Conservation (phyloP, 1,140 invertebrate genomes). For the Drosophila obscura region DNA sequence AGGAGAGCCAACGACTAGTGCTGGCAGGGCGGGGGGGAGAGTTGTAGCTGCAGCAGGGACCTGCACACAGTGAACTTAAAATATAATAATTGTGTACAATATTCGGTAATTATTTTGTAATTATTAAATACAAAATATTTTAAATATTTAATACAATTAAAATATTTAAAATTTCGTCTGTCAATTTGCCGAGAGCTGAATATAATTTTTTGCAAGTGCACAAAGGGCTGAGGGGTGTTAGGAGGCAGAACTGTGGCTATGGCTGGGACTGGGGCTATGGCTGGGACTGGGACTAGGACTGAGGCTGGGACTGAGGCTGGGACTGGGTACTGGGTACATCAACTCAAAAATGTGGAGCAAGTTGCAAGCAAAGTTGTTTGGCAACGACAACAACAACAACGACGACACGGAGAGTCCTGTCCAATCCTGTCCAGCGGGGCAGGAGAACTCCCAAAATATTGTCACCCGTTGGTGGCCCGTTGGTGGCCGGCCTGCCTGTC, state of each 20-base stretch:
- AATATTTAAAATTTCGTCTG: too few species aligned
- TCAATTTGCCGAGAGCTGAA: too few species aligned
- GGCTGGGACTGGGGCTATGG: neutral
- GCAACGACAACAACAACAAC: slow-evolving; percentile 58
- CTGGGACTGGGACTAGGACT: too few species aligned
- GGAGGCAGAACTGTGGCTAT: neutral
- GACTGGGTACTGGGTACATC: neutral
- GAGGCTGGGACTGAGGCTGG: too few species aligned
- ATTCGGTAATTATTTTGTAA: too few species aligned
- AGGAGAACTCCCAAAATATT: slow-evolving; percentile 29
- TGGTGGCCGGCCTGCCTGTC: slow-evolving; percentile 18
- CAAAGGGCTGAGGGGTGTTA: too few species aligned
- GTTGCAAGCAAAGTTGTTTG: slow-evolving; percentile 79
- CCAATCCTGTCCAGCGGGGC: slow-evolving; percentile 31
- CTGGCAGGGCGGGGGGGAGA: neutral
- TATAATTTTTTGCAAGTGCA: too few species aligned
- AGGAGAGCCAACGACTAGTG: slow-evolving; percentile 6
- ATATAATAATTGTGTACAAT: too few species aligned
- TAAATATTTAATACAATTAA: too few species aligned
- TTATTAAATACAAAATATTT: too few species aligned
- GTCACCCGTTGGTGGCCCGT: slow-evolving; percentile 17
- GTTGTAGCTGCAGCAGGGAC: too few species aligned
- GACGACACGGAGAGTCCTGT: neutral
- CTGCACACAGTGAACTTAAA: too few species aligned
- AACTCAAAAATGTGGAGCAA: slow-evolving; percentile 70